Base-by-base conservation (phyloP, 1,140 invertebrate species). In the Drosophila rufa region DNA sequence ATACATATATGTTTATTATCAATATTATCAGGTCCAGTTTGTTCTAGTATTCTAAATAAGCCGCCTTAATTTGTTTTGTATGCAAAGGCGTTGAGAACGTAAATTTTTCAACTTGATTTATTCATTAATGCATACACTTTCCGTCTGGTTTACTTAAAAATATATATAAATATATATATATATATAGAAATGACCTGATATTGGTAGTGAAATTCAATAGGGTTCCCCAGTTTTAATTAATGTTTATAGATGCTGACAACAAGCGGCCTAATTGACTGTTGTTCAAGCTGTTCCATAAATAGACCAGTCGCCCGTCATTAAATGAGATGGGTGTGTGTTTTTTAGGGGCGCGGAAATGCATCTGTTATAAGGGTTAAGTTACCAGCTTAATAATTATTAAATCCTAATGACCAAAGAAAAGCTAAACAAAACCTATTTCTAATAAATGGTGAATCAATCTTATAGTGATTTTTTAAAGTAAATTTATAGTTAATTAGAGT, bases 51-150 rank as follows among this genome's bases (percentile, higher is more conserved):
- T 57, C 46, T 43, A 27, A 30, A 48, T 30, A 6, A 30, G 27
- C 62, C 38, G 38, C 12, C 5, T 33, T 17, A 11, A 60, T 17
- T 67, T 55, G 42, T 64, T 74, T 55, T 45, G 53, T 65, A 57
- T 73, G 27, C 46, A 78, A 25, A 82, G 51, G 55, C 78, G 68
- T 68, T 64, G 65, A 70, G 55, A 86, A 56, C 33, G 65, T 45
- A 46, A 84, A 83, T 71, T 75, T 89, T 84, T 89, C 77, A 77
- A 62, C 84, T 80, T 71, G 57, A 87, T 83, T 89, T 62, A 71
- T 75, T 77, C 45, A 71, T 64, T 74, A 80, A 51, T 66, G 33
- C 60, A 45, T 15, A 57, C 60, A 68, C 50, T 80, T 78, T 55
- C 42, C 56, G 50, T 22, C 57, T 40, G 55, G 36, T 33, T 38